Base-by-base conservation (phyloP, 1,140 invertebrate species). In the Eriosoma lanigerum region DNA sequence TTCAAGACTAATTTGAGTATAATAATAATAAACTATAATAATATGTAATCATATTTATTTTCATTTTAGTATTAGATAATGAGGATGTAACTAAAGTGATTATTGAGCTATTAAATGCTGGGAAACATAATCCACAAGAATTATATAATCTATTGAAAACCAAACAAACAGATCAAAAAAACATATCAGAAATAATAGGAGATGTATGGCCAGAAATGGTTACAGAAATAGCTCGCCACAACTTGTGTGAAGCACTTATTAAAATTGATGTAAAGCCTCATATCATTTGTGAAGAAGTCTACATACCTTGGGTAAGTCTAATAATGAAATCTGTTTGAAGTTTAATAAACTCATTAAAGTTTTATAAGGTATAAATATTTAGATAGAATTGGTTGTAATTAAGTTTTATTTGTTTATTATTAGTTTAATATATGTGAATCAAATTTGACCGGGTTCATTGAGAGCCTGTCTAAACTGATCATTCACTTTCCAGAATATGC, bases 201-300 rank as follows among this genome's bases (percentile, higher is more conserved):
- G 73, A 76, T 1, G 21, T 76, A n/a, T 58, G 29, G 54, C 73
- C 73, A 8, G 73, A 76, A 58, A 76, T 76, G 6, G 38, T 60
- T 13, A 60, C 73, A 1, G 73, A 76, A 2, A 58, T 0, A 13
- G 52, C 32, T 60, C 54, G 73, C 0, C 73, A 76, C 15, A 21
- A n/a, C 19, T 44, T 76, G 13, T 76, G 73, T 19, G 73, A 76
- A 76, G 54, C 52, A 4, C 32, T 76, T 17, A 13, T 76, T 15
- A 13, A 60, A 19, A 60, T 6, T 3, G 54, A 60, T 1, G 54
- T 38, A 5, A 24, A 0, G n/a, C 73, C 73, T 0, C 52, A 76
- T 24, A 38, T 76, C 0, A 32, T 76, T 5, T 76, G 52, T 58
- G 50, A 76, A 24, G 10, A 60, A 10, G 24, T 58, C 5, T 76